Evolutionary conservation across 2,888 invertebrate genomes (phyloP).

Genomic region (Mesorhabditis spiculigera): DNA sequence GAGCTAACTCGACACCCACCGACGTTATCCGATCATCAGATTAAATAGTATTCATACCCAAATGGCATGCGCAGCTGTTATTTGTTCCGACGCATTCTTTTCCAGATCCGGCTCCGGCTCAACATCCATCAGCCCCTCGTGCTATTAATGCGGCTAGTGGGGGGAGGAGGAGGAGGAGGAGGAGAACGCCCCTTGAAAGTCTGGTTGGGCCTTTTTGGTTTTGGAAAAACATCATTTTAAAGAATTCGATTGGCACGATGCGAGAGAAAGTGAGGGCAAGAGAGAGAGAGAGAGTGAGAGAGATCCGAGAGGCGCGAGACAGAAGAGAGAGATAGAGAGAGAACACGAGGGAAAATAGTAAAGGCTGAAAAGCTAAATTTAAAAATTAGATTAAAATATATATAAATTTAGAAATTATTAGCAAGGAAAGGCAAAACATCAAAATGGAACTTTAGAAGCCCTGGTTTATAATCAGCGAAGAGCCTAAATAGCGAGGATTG

Average conservation of each 20-base stretch:
- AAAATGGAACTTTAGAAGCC: too few relatives aligned
- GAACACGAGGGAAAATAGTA: background rate
- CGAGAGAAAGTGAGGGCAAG: constrained; percentile 8
- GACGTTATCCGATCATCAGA: constrained; percentile 28
- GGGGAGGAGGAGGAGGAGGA: constrained; percentile 8
- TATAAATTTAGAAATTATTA: too few relatives aligned
- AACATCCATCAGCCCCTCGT: constrained; percentile 5
- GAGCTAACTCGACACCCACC: background rate
- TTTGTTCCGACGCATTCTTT: constrained; percentile 17
- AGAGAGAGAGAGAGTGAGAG: constrained; percentile 12
- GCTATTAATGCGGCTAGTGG: constrained; percentile 7
- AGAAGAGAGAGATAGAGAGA: background rate
- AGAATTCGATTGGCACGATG: background rate
- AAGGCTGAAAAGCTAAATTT: too few relatives aligned
- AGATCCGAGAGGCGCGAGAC: constrained; percentile 7
- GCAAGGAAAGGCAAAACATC: too few relatives aligned
- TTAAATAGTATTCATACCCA: constrained; percentile 44
- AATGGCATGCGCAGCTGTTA: constrained; percentile 43
- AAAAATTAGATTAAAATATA: too few relatives aligned
- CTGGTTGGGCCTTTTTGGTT: too few relatives aligned
- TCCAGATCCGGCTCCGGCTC: background rate
- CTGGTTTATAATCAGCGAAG: background rate
- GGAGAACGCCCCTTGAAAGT: background rate
- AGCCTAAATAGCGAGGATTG: constrained; percentile 6
- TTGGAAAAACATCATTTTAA: background rate